Evolutionary conservation across 1,140 invertebrate genomes (phyloP), one percentile per base, ranked within the genome.

Genomic region (Zaprionus capensis): DNA sequence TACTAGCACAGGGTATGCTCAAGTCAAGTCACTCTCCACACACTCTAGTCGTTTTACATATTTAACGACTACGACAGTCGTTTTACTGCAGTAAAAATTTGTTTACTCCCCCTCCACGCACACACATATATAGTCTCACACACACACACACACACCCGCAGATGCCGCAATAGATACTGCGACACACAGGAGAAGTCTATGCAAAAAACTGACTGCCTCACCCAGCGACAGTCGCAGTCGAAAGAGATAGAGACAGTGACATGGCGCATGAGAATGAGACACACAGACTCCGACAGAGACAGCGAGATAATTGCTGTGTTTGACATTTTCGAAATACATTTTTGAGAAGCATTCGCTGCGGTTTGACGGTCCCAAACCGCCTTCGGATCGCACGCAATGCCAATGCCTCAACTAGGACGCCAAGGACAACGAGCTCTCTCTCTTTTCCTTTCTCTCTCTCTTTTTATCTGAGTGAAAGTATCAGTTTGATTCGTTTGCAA

Each of bases 301-400:
- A n/a, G 26, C 17, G 26, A 66, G 9, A 88, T 87, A 83, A 87
- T 87, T 86, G 65, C 68, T 83, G 84, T 78, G 78, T 69, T 86
- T 87, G 81, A 67, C 70, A 64, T 70, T 74, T 69, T 57, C 55
- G 70, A 76, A 77, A 77, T 56, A 86, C 58, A 79, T 85, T 76
- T 73, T 49, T 76, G 58, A 55, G 44, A 34, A 75, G 59, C 59
- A 51, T 61, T 56, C 34, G 41, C n/a, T 46, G n/a, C 41, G 41
- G 41, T 46, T 46, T 46, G 31, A 34, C 31, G 31, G 31, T 34
- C 31, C 31, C 31, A 34, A 34, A 11, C 31, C 31, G 67, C 51
- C 51, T 46, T 57, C 36, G 28, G 34, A 26, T 59, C 17, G 70
- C 55, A 56, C 17, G 58, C 58, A 56, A 56, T 56, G 53, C 53